Percentiles rank a stretch among this genome's conserved stretches.
Conservation (phyloP, 2,888 invertebrate genomes). For the Acrobasis suavella region DNA sequence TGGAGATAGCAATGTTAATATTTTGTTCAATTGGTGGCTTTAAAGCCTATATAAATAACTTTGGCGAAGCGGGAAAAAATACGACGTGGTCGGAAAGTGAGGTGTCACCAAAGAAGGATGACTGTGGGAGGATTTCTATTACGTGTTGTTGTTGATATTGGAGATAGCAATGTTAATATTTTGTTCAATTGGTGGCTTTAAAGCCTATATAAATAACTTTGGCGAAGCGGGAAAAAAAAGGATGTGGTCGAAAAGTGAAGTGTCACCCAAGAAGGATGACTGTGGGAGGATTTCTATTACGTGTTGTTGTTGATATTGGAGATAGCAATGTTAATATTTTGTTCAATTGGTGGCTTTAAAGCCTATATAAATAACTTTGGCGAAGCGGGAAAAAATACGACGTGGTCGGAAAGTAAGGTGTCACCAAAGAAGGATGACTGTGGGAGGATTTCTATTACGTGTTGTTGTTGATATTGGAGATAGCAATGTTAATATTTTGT, state of each 20-base stretch:
- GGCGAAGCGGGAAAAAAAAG: conserved; percentile 6
- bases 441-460: neutral
- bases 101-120: conserved; percentile 7
- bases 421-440: conserved; percentile 2
- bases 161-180: no score
- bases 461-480: no score
- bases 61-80: conserved; percentile 8
- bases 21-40: no score
- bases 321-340: neutral
- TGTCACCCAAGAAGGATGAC: conserved; percentile 7
- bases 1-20: no score
- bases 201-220: neutral
- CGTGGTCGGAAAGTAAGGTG: conserved; percentile 9
- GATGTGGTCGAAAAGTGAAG: conserved; percentile 11
- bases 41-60: neutral
- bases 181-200: neutral
- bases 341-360: neutral
- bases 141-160: no score
- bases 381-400: conserved; percentile 9
- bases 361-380: neutral
- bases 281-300: neutral
- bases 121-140: neutral
- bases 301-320: neutral
- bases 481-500: neutral
- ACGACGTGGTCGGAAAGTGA: conserved; percentile 9